Percentiles rank a stretch among this genome's conserved stretches.
Evolutionary conservation across 2,113 vertebrate genomes (phyloP).

Genomic region (Gorsachius goisagi): DNA sequence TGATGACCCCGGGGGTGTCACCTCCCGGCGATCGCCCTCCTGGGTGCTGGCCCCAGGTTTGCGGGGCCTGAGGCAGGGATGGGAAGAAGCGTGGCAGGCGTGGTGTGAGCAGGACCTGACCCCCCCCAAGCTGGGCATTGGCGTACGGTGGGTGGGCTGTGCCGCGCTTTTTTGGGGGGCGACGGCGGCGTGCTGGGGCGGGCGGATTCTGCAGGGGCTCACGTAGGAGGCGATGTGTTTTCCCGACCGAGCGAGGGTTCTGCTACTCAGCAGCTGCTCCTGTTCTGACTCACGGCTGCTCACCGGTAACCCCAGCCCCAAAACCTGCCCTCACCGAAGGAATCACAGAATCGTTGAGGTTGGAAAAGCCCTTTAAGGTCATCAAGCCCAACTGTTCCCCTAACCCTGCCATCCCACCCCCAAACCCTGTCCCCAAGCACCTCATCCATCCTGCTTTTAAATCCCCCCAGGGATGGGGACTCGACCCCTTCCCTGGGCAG

Average conservation of each 20-base stretch:
- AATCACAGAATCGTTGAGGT: not conserved
- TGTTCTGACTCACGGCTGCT: not conserved
- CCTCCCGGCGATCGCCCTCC: not conserved
- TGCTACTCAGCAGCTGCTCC: not conserved
- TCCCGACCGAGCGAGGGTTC: not conserved
- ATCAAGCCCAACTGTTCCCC: too few relatives aligned
- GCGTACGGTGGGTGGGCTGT: not conserved
- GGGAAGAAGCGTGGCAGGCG: fast-evolving
- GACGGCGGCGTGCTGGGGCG: fast-evolving
- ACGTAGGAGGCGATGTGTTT: not conserved
- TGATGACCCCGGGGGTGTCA: fast-evolving
- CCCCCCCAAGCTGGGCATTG: not conserved
- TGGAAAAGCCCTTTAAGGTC: too few relatives aligned
- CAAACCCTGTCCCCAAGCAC: too few relatives aligned
- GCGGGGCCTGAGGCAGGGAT: not conserved
- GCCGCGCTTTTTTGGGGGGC: fast-evolving
- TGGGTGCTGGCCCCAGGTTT: fast-evolving
- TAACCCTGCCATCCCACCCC: too few relatives aligned
- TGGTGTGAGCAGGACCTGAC: not conserved
- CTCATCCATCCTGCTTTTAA: too few relatives aligned
- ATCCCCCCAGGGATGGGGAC: too few relatives aligned
- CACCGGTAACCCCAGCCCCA: not conserved
- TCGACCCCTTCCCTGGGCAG: too few relatives aligned
- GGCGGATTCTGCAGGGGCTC: not conserved
- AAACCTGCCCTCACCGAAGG: not conserved